These are phyloP conservation scores for Adelosebastes latens DNA, from an alignment of 2,797 vertebrate genomes.

Conservation along the genomic window DNA sequence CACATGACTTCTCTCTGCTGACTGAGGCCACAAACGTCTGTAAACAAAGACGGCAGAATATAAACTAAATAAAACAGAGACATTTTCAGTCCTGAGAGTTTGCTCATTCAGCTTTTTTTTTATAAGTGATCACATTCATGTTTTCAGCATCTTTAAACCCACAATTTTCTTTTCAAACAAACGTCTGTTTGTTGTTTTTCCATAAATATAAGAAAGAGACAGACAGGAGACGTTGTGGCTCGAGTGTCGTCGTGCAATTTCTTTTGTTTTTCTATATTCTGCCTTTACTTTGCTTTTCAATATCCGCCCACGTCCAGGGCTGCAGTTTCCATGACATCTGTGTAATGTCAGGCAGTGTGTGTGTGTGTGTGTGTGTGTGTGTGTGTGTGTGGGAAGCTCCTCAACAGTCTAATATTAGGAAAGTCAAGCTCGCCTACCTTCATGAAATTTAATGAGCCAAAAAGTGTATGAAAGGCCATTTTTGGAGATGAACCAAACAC, in stretches of 20 bases:
- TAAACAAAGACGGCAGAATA: not conserved
- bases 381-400: slow-evolving; percentile 13
- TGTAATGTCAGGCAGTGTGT: not conserved
- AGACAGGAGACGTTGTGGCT: not conserved
- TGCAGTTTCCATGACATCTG: slow-evolving; percentile 52
- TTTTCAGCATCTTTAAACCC: slow-evolving; percentile 16
- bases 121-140: not conserved
- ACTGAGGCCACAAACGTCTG: not conserved
- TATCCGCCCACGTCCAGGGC: not conserved
- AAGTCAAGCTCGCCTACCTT: slow-evolving; percentile 4
- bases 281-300: not conserved
- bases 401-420: slow-evolving; percentile 18
- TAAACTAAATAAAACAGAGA: not conserved
- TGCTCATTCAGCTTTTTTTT: slow-evolving; percentile 14
- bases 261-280: not conserved
- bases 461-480: not conserved
- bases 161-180: slow-evolving; percentile 13
- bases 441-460: slow-evolving; percentile 28
- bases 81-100: not conserved
- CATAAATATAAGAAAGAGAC: not conserved
- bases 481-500: slow-evolving; percentile 1
- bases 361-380: slow-evolving; percentile 1
- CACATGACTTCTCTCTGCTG: not conserved
- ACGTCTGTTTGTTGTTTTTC: slow-evolving; percentile 7
- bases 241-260: not conserved